Conservation (phyloP, 2,113 vertebrate genomes). For the Carettochelys insculpta region DNA sequence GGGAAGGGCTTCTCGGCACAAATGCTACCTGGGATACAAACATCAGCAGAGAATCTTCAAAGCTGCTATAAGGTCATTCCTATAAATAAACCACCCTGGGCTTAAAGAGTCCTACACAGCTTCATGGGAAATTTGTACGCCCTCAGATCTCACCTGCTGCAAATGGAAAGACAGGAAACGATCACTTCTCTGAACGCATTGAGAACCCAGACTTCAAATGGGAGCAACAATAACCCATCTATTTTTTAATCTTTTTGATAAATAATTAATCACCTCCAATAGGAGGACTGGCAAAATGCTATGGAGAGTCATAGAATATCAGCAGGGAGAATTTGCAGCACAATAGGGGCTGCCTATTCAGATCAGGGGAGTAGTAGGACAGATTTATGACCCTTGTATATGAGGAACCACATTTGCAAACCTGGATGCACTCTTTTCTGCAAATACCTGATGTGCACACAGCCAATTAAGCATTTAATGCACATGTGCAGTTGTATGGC, state of each 20-base stretch:
- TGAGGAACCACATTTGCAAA: rapidly evolving
- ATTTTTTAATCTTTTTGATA: conserved; percentile 12
- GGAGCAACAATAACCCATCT: neutral
- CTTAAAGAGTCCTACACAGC: neutral
- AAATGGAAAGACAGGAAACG: conserved; percentile 20
- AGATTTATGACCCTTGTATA: neutral
- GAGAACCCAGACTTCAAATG: neutral
- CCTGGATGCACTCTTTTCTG: neutral
- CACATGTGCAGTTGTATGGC: rapidly evolving
- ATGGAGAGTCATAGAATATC: rapidly evolving
- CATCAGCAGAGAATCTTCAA: conserved; percentile 47
- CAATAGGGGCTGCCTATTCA: neutral
- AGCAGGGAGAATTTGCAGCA: rapidly evolving
- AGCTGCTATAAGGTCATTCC: conserved; percentile 41
- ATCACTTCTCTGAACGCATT: neutral
- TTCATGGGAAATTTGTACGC: neutral
- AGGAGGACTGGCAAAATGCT: neutral
- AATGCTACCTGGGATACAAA: neutral
- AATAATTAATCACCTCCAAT: conserved; percentile 9
- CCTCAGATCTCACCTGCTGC: neutral
- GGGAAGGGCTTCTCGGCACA: neutral
- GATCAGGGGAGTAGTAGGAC: neutral
- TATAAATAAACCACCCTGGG: conserved; percentile 60
- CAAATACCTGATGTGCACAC: neutral
- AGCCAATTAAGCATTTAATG: rapidly evolving